These are phyloP conservation scores for Sinotaia quadrata DNA, from an alignment of 2,888 invertebrate species.

Conservation along the genomic window DNA sequence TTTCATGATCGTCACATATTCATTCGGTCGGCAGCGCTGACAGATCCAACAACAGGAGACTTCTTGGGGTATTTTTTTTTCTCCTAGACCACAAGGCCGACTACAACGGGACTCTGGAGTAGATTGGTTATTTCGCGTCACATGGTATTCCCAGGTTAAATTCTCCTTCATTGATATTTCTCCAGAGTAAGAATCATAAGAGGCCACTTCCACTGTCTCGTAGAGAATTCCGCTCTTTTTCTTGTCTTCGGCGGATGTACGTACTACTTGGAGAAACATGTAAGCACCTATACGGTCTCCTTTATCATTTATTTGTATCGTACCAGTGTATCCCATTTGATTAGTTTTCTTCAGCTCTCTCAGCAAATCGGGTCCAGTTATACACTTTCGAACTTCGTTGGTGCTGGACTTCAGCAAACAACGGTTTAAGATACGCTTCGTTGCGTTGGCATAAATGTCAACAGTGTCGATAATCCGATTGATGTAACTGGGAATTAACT, in stretches of 20 bases:
- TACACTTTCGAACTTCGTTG: conserved; percentile 24
- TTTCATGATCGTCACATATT: conserved; percentile 29
- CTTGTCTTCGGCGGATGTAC: neutral
- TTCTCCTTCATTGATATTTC: neutral
- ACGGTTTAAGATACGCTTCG: conserved; percentile 9
- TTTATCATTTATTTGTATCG: conserved; percentile 13
- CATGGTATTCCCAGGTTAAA: neutral
- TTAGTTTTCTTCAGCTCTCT: conserved; percentile 19
- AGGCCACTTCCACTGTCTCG: neutral
- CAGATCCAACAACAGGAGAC: conserved; percentile 49
- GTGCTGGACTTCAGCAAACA: conserved; percentile 6
- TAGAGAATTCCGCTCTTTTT: no score
- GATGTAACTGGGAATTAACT: neutral
- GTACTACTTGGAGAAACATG: conserved; percentile 22
- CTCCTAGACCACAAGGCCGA: conserved; percentile 15
- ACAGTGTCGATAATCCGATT: conserved; percentile 23
- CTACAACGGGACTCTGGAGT: conserved; percentile 29
- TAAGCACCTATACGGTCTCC: conserved; percentile 21
- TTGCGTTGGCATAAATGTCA: conserved; percentile 28
- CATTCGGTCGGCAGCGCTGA: conserved; percentile 40
- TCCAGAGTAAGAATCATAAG: neutral
- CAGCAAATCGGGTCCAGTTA: conserved; percentile 26
- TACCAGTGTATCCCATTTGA: conserved; percentile 24
- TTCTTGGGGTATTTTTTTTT: conserved; percentile 27
- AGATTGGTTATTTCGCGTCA: neutral